These are phyloP conservation scores for Monodelphis domestica DNA, from an alignment of 2,797 vertebrate genomes.

Conservation along the genomic window DNA sequence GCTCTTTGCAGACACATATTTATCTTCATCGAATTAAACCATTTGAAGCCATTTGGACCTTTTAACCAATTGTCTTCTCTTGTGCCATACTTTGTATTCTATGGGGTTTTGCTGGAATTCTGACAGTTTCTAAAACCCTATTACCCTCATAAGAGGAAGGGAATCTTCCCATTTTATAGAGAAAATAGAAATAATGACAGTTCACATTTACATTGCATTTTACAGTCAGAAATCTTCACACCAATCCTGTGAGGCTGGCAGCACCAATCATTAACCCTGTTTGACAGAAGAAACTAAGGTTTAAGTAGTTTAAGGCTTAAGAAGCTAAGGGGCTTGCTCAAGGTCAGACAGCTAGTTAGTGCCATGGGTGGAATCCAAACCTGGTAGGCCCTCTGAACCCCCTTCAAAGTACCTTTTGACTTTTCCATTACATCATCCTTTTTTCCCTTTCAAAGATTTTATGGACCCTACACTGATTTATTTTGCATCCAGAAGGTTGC, in stretches of 20 bases:
- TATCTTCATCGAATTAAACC: constrained; percentile 3
- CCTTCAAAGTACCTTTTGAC: not conserved
- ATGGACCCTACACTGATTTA: not conserved
- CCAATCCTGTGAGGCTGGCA: not conserved
- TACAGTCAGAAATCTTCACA: not conserved
- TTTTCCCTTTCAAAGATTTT: not conserved
- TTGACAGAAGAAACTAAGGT: not conserved
- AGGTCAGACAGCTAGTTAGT: not conserved
- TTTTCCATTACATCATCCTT: not conserved
- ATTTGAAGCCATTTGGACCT: not conserved
- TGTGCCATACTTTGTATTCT: not conserved
- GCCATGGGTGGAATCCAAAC: not conserved
- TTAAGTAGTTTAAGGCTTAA: too few species aligned
- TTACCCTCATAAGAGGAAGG: not conserved
- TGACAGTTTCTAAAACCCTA: not conserved
- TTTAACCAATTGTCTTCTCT: not conserved
- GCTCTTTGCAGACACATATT: not conserved
- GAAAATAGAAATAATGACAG: not conserved
- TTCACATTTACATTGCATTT: not conserved
- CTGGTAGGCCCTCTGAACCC: not conserved
- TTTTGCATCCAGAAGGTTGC: not conserved
- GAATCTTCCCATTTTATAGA: not conserved
- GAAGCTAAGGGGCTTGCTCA: not conserved
- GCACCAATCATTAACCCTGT: not conserved
- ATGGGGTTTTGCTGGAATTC: not conserved